phyloP scores from a whole-genome alignment of 2,888 invertebrate species.

The Sicus ferrugineus region DNA sequence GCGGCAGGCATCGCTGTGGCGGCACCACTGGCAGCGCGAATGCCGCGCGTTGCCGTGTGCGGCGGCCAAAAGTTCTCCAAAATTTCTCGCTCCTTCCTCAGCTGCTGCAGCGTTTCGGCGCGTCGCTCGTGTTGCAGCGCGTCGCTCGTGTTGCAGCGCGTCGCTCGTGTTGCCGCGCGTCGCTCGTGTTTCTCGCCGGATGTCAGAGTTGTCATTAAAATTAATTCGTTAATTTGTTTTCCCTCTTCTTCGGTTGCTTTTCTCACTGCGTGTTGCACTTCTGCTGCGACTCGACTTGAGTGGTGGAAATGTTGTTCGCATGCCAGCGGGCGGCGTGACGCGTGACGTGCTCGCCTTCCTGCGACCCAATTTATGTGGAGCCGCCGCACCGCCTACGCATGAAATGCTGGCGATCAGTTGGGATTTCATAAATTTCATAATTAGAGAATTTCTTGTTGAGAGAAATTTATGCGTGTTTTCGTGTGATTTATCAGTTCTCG shows the following conservation, averaged over 20 bases:
- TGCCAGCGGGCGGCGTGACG: background rate
- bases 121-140: background rate
- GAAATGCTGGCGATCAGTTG: too few relatives aligned
- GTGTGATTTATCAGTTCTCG: too few relatives aligned
- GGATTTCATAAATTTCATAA: too few relatives aligned
- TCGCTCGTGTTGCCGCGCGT: conserved; percentile 3
- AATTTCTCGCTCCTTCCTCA: background rate
- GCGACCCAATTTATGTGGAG: background rate
- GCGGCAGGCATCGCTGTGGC: background rate
- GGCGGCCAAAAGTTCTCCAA: too few relatives aligned
- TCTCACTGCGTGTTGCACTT: too few relatives aligned
- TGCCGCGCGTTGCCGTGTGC: too few relatives aligned
- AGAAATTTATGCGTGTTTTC: too few relatives aligned
- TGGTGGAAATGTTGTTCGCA: too few relatives aligned
- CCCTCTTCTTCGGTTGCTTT: background rate
- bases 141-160: background rate
- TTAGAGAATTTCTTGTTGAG: too few relatives aligned
- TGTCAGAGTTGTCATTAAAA: conserved; percentile 25
- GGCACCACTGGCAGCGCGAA: background rate
- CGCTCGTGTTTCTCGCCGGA: conserved; percentile 7
- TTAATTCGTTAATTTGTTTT: conserved; percentile 31
- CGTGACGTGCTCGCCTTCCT: background rate
- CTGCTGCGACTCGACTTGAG: too few relatives aligned
- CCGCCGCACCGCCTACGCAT: background rate
- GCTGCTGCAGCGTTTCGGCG: background rate